Evolutionary conservation across 2,113 vertebrate genomes (phyloP), one percentile per base, ranked within the genome.

Genomic region (Ceratotherium simum): DNA sequence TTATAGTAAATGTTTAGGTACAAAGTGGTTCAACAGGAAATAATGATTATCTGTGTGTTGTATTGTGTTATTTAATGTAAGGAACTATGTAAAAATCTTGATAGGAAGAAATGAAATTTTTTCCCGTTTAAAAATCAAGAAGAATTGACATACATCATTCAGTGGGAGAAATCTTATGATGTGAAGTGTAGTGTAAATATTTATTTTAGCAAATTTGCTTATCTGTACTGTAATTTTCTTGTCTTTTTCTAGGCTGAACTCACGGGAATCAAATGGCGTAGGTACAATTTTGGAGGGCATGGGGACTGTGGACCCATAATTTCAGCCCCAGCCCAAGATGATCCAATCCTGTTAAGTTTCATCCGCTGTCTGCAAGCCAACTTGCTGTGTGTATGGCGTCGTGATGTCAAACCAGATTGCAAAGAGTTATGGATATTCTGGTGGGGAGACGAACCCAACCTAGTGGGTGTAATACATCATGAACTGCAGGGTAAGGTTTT

Each of bases 391-490:
- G 99, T 99, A 56, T 99, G 99, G 99, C 99, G 99, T 39, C 99
- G 99, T 4, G 99, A 99, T 31, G 99, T 99, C 99, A 99, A 99
- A 97, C 99, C 99, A 4, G 99, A 98, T 96, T 99, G 99, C 97
- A 99, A 99, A 98, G 99, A 99, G 86, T 99, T 99, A 48, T 99
- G 99, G 99, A 99, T 99, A 98, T 99, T 99, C 99, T 99, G 99
- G 99, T 99, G 99, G 99, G 99, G 99, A 17, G 99, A 99, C 0
- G 99, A 99, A 89, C 99, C 99, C 85, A 99, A 99, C 97, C 99
- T 99, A 31, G 98, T 99, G 3, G 99, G 99, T 82, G 99, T 99
- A 98, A 99, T 99, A 98, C 99, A 99, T 98, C 99, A 99, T 0
- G 99, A 99, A 96, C 99, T 99, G 91, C 99, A 99, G 99, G 99